phyloP scores from a whole-genome alignment of 2,888 invertebrate genomes.

The Sialis fuliginosa region DNA sequence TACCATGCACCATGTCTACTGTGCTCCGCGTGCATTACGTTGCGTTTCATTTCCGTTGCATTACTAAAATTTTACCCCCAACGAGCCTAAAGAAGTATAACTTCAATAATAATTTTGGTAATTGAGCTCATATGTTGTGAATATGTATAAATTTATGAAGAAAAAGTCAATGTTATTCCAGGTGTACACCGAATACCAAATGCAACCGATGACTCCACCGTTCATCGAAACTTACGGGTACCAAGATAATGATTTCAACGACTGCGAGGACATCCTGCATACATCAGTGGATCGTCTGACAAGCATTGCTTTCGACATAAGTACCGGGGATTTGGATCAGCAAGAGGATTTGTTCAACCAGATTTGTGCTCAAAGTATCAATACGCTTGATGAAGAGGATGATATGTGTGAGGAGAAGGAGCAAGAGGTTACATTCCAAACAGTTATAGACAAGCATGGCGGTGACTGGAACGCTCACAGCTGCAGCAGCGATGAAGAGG shows the following conservation, averaged over 20 bases:
- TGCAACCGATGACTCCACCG: conserved; percentile 39
- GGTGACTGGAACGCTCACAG: conserved; percentile 21
- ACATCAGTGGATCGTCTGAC: conserved; percentile 21
- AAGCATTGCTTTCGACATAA: conserved; percentile 26
- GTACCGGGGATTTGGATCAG: conserved; percentile 27
- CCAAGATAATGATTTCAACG: conserved; percentile 42
- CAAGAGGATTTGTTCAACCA: conserved; percentile 42
- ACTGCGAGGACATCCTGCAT: conserved; percentile 24
- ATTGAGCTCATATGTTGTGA: too few species aligned
- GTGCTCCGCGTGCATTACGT: too few species aligned
- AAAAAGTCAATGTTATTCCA: conserved; percentile 14
- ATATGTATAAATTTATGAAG: not conserved
- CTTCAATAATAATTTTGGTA: too few species aligned
- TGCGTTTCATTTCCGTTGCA: too few species aligned
- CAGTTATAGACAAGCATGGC: conserved; percentile 26
- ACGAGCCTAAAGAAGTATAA: too few species aligned
- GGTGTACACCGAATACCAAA: conserved; percentile 41
- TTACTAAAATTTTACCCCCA: too few species aligned
- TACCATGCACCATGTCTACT: too few species aligned
- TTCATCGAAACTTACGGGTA: conserved; percentile 43
- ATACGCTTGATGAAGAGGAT: conserved; percentile 19
- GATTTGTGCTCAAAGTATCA: conserved; percentile 26
- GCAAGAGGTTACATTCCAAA: conserved; percentile 23
- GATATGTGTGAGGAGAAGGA: conserved; percentile 29
- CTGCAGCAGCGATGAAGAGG: conserved; percentile 31